Conservation (phyloP, 2,888 invertebrate genomes). For the Ichneumon xanthorius region DNA sequence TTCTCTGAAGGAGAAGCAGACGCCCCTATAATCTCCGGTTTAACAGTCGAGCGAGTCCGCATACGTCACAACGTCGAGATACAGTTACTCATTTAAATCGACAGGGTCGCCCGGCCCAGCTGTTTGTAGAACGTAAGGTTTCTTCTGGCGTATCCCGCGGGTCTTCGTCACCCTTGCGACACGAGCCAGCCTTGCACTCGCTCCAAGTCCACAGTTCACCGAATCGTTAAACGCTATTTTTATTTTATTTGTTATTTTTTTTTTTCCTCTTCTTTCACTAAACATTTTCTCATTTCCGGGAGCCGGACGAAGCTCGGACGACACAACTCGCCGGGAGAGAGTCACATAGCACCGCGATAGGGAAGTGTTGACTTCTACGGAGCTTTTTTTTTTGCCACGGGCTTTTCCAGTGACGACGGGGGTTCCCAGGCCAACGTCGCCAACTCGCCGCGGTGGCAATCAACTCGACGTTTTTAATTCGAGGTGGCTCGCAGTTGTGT, state of each 20-base stretch:
- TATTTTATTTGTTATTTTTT: neutral
- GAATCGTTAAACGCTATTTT: neutral
- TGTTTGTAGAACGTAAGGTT: constrained; percentile 76
- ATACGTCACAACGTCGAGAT: constrained; percentile 30
- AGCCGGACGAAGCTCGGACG: neutral
- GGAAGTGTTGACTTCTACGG: neutral
- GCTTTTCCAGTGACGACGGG: constrained; percentile 23
- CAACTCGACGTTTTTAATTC: constrained; percentile 60
- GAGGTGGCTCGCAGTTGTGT: constrained; percentile 31
- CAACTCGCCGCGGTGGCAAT: constrained; percentile 51
- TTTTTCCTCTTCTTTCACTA: neutral
- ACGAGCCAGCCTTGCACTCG: constrained; percentile 46
- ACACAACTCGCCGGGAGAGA: neutral
- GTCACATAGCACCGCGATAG: neutral
- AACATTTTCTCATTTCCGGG: constrained; percentile 14
- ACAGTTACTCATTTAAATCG: constrained; percentile 31
- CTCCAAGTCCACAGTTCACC: neutral
- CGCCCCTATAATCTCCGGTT: constrained; percentile 5
- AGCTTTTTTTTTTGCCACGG: constrained; percentile 22
- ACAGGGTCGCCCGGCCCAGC: constrained; percentile 70
- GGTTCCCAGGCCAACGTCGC: constrained; percentile 40
- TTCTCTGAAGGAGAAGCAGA: neutral
- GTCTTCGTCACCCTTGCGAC: constrained; percentile 75
- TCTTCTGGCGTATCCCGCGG: constrained; percentile 72
- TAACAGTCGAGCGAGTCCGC: constrained; percentile 20